Conservation (phyloP, 2,113 vertebrate genomes). For the Penelope pileata region DNA sequence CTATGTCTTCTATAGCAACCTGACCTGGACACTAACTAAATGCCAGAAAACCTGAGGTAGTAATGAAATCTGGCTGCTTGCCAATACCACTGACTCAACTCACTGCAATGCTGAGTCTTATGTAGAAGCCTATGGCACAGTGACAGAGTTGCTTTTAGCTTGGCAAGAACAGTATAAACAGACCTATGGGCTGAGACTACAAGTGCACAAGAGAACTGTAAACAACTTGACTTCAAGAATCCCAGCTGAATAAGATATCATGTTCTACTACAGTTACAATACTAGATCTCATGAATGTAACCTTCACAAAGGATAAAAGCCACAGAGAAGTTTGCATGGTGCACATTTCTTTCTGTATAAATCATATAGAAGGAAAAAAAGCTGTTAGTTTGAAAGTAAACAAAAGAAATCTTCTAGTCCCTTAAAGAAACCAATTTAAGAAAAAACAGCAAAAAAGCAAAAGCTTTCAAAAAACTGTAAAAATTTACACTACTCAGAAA, state of each 20-base stretch:
- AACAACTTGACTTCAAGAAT: constrained; percentile 59
- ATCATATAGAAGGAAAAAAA: not conserved
- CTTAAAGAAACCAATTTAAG: not conserved
- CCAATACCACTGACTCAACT: not conserved
- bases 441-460: not conserved
- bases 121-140: not conserved
- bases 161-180: constrained; percentile 46
- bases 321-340: not conserved
- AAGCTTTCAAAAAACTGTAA: not conserved
- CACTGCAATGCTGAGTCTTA: not conserved
- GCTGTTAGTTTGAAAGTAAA: not conserved
- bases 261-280: not conserved
- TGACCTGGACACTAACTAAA: constrained; percentile 48
- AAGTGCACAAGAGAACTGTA: constrained; percentile 20
- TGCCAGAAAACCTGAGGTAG: constrained; percentile 33
- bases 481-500: not conserved
- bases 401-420: not conserved
- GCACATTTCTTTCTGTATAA: not conserved
- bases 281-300: not conserved
- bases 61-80: constrained; percentile 21
- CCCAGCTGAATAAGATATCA: constrained; percentile 15
- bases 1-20: not conserved
- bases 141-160: constrained; percentile 38
- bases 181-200: constrained; percentile 19
- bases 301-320: constrained; percentile 49